These are phyloP conservation scores for Apamea sordens DNA, from an alignment of 2,888 invertebrate genomes.

Conservation along the genomic window DNA sequence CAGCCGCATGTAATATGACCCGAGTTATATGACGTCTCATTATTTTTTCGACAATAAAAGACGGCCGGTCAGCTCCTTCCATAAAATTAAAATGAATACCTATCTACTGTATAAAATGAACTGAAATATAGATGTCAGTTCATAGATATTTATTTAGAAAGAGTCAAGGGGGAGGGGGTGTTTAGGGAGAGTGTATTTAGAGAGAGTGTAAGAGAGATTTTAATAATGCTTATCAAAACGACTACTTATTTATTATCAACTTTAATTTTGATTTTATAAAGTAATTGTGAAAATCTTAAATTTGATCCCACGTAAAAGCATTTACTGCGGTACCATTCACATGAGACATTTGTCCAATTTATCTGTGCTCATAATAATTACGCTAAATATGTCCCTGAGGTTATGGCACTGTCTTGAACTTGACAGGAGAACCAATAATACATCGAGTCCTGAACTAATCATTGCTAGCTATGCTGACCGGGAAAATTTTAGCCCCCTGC, in stretches of 20 bases:
- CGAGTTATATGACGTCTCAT: conserved; percentile 50
- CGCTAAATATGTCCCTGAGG: background rate
- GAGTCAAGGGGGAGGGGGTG: no score
- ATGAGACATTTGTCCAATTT: background rate
- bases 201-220: background rate
- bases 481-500: no score
- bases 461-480: background rate
- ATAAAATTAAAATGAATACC: conserved; percentile 40
- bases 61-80: conserved; percentile 3
- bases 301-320: background rate
- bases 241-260: background rate
- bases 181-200: no score
- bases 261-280: background rate
- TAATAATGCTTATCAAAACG: background rate
- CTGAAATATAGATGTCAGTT: background rate
- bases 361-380: background rate
- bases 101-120: conserved; percentile 8
- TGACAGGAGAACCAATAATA: background rate
- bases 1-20: conserved; percentile 36
- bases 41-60: conserved; percentile 50
- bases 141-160: no score
- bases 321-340: background rate
- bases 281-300: background rate
- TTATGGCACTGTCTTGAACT: background rate
- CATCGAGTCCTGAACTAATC: background rate